Conservation (phyloP, 2,888 invertebrate species). For the Dicyrtomina minuta region DNA sequence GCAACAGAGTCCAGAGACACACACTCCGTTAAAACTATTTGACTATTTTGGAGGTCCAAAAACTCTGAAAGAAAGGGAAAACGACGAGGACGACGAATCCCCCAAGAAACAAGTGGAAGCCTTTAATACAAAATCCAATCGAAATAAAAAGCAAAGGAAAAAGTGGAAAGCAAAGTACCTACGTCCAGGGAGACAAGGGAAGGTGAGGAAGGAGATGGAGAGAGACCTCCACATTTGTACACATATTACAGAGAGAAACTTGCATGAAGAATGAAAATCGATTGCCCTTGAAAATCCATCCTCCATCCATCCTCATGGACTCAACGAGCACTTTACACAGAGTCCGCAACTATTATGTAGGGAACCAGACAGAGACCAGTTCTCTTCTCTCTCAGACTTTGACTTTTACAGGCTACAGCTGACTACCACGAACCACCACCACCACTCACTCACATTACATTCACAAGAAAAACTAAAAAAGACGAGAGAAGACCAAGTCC, state of each 20-base stretch:
- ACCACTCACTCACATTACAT: background rate
- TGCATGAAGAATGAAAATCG: conserved; percentile 49
- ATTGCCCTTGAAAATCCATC: conserved; percentile 51
- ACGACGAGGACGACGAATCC: no score
- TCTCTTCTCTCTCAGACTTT: background rate
- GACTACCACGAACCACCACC: background rate
- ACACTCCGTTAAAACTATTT: no score
- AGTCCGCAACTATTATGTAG: background rate
- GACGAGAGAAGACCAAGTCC: no score
- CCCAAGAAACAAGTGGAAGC: no score
- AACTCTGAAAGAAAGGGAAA: no score
- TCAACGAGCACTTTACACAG: background rate
- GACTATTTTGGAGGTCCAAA: no score
- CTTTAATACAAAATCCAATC: no score
- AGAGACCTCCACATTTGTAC: background rate
- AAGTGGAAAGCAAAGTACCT: no score
- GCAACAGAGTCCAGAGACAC: no score
- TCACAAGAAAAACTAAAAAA: no score
- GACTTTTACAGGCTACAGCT: background rate
- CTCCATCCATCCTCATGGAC: background rate
- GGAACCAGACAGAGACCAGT: background rate
- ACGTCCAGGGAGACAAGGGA: background rate
- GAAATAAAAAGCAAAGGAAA: no score
- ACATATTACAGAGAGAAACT: background rate
- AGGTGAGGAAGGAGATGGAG: conserved; percentile 7